phyloP scores from a whole-genome alignment of 2,888 invertebrate species.

The Synanthedon tipuliformis region DNA sequence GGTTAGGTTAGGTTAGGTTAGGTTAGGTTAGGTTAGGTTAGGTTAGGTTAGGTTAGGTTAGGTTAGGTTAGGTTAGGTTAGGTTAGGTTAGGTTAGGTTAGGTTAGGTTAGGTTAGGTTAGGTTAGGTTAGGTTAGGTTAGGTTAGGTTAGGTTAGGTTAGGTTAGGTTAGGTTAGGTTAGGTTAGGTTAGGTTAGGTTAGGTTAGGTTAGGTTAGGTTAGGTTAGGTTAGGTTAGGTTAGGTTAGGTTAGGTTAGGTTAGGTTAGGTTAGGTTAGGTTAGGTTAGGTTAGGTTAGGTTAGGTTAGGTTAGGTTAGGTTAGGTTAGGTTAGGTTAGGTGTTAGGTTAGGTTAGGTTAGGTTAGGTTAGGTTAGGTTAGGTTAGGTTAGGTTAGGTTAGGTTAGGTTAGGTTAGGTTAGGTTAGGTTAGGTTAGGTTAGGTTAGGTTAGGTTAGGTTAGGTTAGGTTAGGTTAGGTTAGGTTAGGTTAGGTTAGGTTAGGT shows the following conservation, averaged over 20 bases:
- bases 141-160: constrained; percentile 3
- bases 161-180: constrained; percentile 6
- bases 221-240: constrained; percentile 6
- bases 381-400: constrained; percentile 4
- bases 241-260: constrained; percentile 8
- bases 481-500: constrained; percentile 7
- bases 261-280: constrained; percentile 7
- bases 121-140: constrained; percentile 5
- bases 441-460: not conserved
- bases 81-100: constrained; percentile 12
- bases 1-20: constrained; percentile 8
- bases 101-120: constrained; percentile 9
- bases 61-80: constrained; percentile 13
- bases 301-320: constrained; percentile 7
- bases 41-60: constrained; percentile 13
- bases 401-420: constrained; percentile 1
- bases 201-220: constrained; percentile 4
- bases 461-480: not conserved
- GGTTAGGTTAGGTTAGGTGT: constrained; percentile 6
- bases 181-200: constrained; percentile 4
- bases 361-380: constrained; percentile 8
- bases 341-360: constrained; percentile 7
- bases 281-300: constrained; percentile 6
- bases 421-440: constrained; percentile 1
- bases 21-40: constrained; percentile 14